Evolutionary conservation across 2,113 vertebrate genomes (phyloP).

Genomic region (Bothrops jararaca): DNA sequence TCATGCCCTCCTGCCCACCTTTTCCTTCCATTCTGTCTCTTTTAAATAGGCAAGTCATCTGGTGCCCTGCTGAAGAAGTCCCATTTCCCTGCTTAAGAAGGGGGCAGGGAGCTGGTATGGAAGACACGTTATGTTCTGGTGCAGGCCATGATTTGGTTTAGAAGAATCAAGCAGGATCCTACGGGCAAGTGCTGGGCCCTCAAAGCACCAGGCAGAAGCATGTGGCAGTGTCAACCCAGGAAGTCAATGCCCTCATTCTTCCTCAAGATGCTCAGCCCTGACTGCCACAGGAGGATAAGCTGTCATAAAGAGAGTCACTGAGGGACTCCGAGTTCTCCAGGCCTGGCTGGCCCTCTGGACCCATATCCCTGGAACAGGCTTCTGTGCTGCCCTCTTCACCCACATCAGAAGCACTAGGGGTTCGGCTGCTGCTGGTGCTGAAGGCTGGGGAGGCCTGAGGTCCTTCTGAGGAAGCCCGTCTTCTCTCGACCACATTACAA

Average conservation of each 20-base stretch:
- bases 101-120: constrained; percentile 9
- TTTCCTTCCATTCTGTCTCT: background rate
- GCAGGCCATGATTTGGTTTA: constrained; percentile 12
- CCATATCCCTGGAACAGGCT: constrained; percentile 73
- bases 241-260: background rate
- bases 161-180: background rate
- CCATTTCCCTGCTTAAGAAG: background rate
- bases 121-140: constrained; percentile 17
- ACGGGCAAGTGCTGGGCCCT: background rate
- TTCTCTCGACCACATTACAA: background rate
- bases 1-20: background rate
- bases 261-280: constrained; percentile 78
- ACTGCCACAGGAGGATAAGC: constrained; percentile 92
- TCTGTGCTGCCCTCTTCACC: constrained; percentile 82
- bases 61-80: background rate
- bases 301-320: constrained; percentile 93
- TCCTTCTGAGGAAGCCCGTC: constrained; percentile 50
- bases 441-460: constrained; percentile 65
- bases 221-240: background rate
- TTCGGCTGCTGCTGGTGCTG: constrained; percentile 73
- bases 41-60: background rate
- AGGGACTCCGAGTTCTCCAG: constrained; percentile 91
- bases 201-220: background rate
- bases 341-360: constrained; percentile 79
- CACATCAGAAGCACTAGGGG: constrained; percentile 83